phyloP scores from a whole-genome alignment of 2,113 vertebrate species.

The Poecile atricapillus region DNA sequence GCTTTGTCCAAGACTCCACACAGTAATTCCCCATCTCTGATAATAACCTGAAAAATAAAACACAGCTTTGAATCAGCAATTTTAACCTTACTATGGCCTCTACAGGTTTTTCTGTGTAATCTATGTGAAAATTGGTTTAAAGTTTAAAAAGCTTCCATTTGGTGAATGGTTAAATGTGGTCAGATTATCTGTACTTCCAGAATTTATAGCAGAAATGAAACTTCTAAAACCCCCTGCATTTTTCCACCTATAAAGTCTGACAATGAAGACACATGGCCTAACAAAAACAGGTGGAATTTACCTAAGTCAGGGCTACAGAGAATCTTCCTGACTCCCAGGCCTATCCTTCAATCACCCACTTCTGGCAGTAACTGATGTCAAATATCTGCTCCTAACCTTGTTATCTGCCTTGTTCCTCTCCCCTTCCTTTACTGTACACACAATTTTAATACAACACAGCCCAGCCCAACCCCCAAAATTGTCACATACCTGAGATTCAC shows the following conservation, averaged over 20 bases:
- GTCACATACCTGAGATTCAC: slow-evolving; percentile 88
- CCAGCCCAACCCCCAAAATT: not conserved
- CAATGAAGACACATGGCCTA: not conserved
- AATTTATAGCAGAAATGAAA: not conserved
- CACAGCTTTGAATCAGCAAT: not conserved
- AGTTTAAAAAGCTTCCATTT: not conserved
- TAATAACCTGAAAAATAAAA: slow-evolving; percentile 81
- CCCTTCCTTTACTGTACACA: not conserved
- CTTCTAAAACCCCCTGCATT: not conserved
- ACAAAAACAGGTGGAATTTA: not conserved
- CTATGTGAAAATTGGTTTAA: not conserved
- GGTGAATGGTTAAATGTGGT: not conserved
- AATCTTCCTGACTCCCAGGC: not conserved
- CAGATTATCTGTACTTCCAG: not conserved
- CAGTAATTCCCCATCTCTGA: slow-evolving; percentile 87
- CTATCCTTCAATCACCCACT: not conserved
- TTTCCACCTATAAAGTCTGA: not conserved
- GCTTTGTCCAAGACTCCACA: slow-evolving; percentile 96
- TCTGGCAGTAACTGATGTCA: not conserved
- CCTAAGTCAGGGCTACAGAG: not conserved
- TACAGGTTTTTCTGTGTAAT: not conserved
- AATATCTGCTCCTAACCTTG: not conserved
- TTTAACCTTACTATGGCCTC: not conserved
- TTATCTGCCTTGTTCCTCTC: not conserved
- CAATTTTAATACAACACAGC: not conserved